Percentiles rank a stretch among this genome's conserved stretches.
These are phyloP conservation scores for Trachelus iudaicus DNA, from an alignment of 2,888 invertebrate species.

Conservation along the genomic window DNA sequence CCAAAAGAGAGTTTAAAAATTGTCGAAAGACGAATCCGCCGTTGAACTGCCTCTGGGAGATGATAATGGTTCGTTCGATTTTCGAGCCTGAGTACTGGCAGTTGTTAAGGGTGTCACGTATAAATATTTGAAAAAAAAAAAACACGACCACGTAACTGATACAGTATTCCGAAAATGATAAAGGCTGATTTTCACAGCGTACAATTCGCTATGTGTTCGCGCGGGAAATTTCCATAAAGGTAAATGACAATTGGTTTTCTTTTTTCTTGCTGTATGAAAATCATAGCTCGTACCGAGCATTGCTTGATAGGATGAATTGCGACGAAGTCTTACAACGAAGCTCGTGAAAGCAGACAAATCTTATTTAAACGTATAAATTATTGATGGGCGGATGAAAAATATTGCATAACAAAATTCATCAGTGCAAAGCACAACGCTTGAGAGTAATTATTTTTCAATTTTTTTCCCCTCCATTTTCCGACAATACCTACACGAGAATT, in stretches of 20 bases:
- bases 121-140: not conserved
- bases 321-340: not conserved
- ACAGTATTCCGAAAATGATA: not conserved
- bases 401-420: not conserved
- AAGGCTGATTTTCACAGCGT: not conserved
- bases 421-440: not conserved
- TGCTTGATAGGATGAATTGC: not conserved
- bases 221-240: not conserved
- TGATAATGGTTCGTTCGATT: not conserved
- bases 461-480: not conserved
- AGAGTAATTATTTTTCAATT: not conserved
- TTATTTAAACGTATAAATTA: not conserved
- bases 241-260: not conserved
- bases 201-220: not conserved
- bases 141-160: not conserved
- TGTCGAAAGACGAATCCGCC: not conserved
- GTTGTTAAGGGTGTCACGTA: not conserved
- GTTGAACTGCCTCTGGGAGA: not conserved
- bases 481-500: not conserved
- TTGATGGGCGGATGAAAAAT: not conserved
- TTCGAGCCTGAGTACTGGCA: not conserved
- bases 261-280: not conserved
- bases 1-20: not conserved
- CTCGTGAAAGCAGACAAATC: not conserved
- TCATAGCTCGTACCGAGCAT: not conserved